Conservation (phyloP, 2,888 invertebrate species). For the Trichogramma dendrolimi region DNA sequence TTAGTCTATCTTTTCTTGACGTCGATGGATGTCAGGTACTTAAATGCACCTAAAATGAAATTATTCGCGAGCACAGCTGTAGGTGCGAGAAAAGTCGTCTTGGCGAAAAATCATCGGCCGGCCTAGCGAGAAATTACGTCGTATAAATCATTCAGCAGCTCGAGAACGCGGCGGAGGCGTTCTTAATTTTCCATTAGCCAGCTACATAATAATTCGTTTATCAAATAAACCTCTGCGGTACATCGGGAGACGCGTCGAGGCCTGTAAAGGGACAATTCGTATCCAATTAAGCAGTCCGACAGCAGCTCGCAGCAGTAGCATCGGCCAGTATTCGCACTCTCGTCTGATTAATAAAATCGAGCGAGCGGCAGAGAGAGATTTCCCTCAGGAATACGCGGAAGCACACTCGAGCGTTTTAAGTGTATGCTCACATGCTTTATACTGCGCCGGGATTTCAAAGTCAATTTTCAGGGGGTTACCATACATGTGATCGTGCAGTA, state of each 20-base stretch:
- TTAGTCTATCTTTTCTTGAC: no score
- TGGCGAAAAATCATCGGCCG: no score
- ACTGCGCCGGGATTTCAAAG: slow-evolving; percentile 37
- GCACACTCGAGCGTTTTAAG: slow-evolving; percentile 5
- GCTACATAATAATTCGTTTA: slow-evolving; percentile 3
- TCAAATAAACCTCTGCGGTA: background rate
- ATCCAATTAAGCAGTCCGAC: slow-evolving; percentile 13
- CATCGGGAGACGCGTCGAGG: background rate
- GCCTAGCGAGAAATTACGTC: background rate
- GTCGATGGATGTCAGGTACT: no score
- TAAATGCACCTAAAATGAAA: no score
- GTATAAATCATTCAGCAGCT: background rate
- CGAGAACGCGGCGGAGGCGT: background rate
- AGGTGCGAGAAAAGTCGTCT: no score
- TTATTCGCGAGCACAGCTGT: no score
- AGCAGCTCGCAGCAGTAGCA: background rate
- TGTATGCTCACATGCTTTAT: background rate
- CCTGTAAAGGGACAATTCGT: slow-evolving; percentile 12
- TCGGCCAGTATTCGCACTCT: slow-evolving; percentile 18
- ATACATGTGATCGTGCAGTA: no score
- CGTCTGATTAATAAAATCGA: slow-evolving; percentile 26
- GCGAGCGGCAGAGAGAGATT: slow-evolving; percentile 9
- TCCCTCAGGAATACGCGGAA: slow-evolving; percentile 19
- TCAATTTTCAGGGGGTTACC: slow-evolving; percentile 38
- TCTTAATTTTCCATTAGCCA: background rate